phyloP scores from a whole-genome alignment of 2,888 invertebrate species.

The Ochropleura leucogaster region DNA sequence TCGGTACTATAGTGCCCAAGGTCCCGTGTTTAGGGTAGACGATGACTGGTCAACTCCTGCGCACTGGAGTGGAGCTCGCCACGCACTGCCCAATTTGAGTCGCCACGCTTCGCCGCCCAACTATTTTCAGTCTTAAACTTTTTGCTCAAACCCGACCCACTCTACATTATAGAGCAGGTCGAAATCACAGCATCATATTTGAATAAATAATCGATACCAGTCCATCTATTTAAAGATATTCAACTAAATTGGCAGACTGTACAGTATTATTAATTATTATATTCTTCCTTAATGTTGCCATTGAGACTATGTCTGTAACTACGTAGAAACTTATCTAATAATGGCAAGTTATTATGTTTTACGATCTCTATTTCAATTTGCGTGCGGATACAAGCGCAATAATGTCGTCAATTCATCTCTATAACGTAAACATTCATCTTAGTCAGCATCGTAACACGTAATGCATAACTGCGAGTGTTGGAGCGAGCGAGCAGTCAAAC shows the following conservation, averaged over 20 bases:
- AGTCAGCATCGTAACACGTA: constrained; percentile 52
- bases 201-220: constrained; percentile 45
- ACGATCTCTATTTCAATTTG: constrained; percentile 43
- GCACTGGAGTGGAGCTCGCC: constrained; percentile 79
- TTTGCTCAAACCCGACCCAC: constrained; percentile 66
- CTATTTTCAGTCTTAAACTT: constrained; percentile 77
- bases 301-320: constrained; percentile 27
- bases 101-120: constrained; percentile 76
- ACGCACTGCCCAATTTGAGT: constrained; percentile 78
- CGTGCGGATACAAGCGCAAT: constrained; percentile 53
- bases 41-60: constrained; percentile 81
- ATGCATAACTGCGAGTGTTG: constrained; percentile 52
- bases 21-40: constrained; percentile 58
- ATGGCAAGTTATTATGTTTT: constrained; percentile 30
- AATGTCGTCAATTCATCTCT: constrained; percentile 61
- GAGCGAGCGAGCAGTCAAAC: constrained; percentile 44
- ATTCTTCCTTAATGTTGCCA: constrained; percentile 37
- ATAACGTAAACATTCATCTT: constrained; percentile 61
- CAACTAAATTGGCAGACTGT: constrained; percentile 7
- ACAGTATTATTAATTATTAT: constrained; percentile 32
- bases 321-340: constrained; percentile 23
- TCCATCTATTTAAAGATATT: constrained; percentile 17
- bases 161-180: constrained; percentile 55
- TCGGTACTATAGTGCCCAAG: constrained; percentile 45
- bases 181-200: constrained; percentile 50